Percentiles rank a stretch among this genome's conserved stretches.
Evolutionary conservation across 1,140 invertebrate genomes (phyloP).

Genomic region (Cherax quadricarinatus): DNA sequence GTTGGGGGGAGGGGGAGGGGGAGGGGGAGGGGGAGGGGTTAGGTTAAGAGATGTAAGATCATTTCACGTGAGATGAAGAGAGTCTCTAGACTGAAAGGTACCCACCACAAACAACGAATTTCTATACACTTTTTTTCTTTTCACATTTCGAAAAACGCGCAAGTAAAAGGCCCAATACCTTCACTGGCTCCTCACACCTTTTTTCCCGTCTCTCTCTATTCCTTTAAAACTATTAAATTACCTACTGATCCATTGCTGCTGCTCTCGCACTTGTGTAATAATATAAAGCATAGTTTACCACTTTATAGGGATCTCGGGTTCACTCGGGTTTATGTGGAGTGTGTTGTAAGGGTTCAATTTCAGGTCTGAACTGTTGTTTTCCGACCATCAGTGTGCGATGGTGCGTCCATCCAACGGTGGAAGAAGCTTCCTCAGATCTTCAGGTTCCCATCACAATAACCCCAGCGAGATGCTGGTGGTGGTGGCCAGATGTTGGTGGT

Average conservation of each 20-base stretch:
- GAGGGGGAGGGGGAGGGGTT: not conserved
- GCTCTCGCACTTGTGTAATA: constrained; percentile 47
- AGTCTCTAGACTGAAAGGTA: not conserved
- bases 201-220: constrained; percentile 11
- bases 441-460: constrained; percentile 45
- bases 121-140: not conserved
- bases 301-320: constrained; percentile 32
- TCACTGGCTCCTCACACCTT: not conserved
- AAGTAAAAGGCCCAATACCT: not conserved
- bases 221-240: constrained; percentile 58
- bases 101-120: not conserved
- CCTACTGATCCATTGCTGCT: constrained; percentile 49
- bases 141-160: too few relatives aligned
- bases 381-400: constrained; percentile 34
- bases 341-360: constrained; percentile 40
- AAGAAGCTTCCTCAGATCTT: constrained; percentile 2
- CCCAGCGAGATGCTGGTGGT: constrained; percentile 13
- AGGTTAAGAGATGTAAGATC: not conserved
- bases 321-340: constrained; percentile 32
- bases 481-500: not conserved
- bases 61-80: not conserved
- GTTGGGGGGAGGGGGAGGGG: not conserved
- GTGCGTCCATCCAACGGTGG: constrained; percentile 22
- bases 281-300: constrained; percentile 54
- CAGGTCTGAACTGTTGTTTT: constrained; percentile 32